A percentile compares a stretch with the other conserved stretches of the same genome.
Conservation (phyloP, 2,888 invertebrate species). For the Apodemia mormo region DNA sequence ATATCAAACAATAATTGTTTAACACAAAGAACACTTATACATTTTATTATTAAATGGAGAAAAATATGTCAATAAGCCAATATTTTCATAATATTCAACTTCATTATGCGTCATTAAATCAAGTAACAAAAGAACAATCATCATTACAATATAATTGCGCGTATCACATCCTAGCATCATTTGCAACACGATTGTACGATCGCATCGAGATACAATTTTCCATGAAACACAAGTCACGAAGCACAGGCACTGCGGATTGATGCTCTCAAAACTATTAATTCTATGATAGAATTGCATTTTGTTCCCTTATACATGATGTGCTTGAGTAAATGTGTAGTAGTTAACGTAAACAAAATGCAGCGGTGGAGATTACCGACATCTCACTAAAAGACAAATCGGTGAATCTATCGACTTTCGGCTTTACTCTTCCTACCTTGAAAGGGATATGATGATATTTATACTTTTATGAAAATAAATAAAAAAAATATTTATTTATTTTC, state of each 20-base stretch:
- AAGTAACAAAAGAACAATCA: conserved; percentile 25
- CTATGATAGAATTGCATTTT: conserved; percentile 1
- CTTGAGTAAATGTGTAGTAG: not conserved
- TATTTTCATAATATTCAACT: conserved; percentile 11
- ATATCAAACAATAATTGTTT: too few species aligned
- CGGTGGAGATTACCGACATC: too few species aligned
- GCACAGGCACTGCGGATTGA: conserved; percentile 9
- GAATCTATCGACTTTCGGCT: too few species aligned
- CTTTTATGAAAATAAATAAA: too few species aligned
- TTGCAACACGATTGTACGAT: conserved; percentile 37
- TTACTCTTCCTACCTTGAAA: too few species aligned
- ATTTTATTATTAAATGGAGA: too few species aligned
- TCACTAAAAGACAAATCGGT: too few species aligned
- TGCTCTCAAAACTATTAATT: conserved; percentile 16
- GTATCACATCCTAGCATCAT: conserved; percentile 37
- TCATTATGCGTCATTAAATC: conserved; percentile 33
- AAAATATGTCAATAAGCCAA: conserved; percentile 6
- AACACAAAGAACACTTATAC: too few species aligned
- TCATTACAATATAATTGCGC: conserved; percentile 33
- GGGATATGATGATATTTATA: too few species aligned
- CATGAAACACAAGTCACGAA: conserved; percentile 25
- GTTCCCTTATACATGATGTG: not conserved
- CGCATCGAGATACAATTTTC: conserved; percentile 29
- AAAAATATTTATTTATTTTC: too few species aligned
- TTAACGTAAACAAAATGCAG: too few species aligned